Percentiles rank a stretch among this genome's conserved stretches.
phyloP scores from a whole-genome alignment of 2,888 invertebrate species.

The Pasiphila rectangulata region DNA sequence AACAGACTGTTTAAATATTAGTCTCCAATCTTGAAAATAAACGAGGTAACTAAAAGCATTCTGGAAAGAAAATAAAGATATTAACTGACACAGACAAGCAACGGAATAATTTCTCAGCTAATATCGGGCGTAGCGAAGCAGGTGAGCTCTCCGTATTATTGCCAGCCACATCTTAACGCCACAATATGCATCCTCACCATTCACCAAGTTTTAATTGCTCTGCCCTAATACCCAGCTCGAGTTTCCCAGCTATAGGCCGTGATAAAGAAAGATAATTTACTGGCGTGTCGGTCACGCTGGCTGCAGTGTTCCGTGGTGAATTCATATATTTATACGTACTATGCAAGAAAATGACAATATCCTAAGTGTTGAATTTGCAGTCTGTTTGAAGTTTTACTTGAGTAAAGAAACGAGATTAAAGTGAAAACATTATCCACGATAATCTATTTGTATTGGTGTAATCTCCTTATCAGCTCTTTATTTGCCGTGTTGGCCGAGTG shows the following conservation, averaged over 20 bases:
- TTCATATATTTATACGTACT: background rate
- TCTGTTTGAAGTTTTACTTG: no score
- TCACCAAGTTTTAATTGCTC: conserved; percentile 40
- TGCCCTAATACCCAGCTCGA: conserved; percentile 10
- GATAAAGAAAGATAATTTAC: conserved; percentile 36
- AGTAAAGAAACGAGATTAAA: no score
- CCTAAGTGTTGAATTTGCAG: no score
- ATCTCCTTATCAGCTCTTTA: no score
- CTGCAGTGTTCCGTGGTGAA: background rate
- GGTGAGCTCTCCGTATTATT: conserved; percentile 25
- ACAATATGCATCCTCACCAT: conserved; percentile 32
- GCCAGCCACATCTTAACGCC: conserved; percentile 29
- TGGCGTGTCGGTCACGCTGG: background rate
- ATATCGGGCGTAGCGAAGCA: conserved; percentile 37
- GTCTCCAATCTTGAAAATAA: no score
- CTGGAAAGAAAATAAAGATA: conserved; percentile 29
- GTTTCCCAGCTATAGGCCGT: conserved; percentile 21
- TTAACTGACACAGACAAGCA: conserved; percentile 15
- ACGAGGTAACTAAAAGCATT: no score
- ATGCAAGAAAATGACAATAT: no score
- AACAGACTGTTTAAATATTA: no score
- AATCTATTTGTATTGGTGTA: no score
- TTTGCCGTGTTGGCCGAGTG: no score
- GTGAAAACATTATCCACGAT: no score
- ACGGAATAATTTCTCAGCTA: conserved; percentile 41